Base-by-base conservation (phyloP, 2,888 invertebrate species). In the Andrena haemorrhoa region DNA sequence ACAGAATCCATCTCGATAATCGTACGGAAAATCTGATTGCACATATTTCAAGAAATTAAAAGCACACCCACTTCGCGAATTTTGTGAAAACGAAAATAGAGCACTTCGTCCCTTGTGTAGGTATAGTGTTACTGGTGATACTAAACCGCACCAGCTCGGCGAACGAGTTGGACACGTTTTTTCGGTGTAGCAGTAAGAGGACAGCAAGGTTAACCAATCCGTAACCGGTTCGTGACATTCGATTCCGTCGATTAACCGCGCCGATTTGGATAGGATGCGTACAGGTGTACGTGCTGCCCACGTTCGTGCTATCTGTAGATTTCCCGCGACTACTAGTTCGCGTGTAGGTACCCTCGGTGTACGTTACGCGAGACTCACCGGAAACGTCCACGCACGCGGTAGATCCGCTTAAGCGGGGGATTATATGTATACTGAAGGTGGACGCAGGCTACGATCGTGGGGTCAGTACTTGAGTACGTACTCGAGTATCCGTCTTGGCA, bases 201-300 rank as follows among this genome's bases (percentile, higher is more conserved):
- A 75, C 53, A 26, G 79, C 82, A 78, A 86, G 86, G 79, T 80
- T 84, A 78, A 82, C 82, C 73, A 69, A 82, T 63, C 73, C 23
- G 58, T 41, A 84, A 86, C 86, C 84, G 84, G 84, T 86, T 81
- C 58, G 79, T 20, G 86, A 86, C 78, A 86, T 80, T 84, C 71
- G 86, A 84, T 86, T 84, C 79, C 60, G 53, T 65, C 79, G 76
- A 86, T 86, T 77, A 77, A 81, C 64, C 74, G 64, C 68, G 69
- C 63, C 76, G 75, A 86, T 86, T 81, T 74, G 56, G 83, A 65
- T 64, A 65, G n/a, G 53, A 68, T 49, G 35, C 53, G 56, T 35
- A 66, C 26, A 10, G 26, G 51, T 20, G 51, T 26, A 56, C 23
- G 10, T 33, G n/a, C 29, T 61, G 35, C 26, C 56, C 20, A 33